Evolutionary conservation across 2,888 invertebrate species (phyloP).

Genomic region (Serrognathus titanus): DNA sequence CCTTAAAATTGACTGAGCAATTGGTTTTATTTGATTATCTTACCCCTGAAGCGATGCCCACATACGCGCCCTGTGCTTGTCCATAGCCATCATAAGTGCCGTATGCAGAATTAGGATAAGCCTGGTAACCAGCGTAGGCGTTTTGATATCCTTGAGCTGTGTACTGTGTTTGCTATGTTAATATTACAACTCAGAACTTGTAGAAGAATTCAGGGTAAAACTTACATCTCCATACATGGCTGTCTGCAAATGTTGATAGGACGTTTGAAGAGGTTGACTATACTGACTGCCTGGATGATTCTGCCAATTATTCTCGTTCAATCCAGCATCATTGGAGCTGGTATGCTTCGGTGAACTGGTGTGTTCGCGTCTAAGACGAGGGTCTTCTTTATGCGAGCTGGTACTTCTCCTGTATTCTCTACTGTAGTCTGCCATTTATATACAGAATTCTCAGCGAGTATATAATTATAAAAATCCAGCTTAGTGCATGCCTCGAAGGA

Average conservation of each 20-base stretch:
- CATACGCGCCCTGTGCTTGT: constrained; percentile 21
- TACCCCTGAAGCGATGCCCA: constrained; percentile 18
- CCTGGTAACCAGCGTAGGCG: constrained; percentile 22
- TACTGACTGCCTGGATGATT: constrained; percentile 19
- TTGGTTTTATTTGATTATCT: constrained; percentile 7
- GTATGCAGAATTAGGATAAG: constrained; percentile 19
- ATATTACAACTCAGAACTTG: neutral
- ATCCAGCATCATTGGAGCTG: constrained; percentile 10
- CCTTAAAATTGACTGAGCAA: neutral
- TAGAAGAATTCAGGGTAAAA: neutral
- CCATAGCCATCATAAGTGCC: constrained; percentile 23
- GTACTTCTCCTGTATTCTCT: constrained; percentile 19
- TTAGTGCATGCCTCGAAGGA: too few relatives aligned
- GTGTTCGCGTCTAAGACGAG: constrained; percentile 24
- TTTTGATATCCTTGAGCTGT: constrained; percentile 22
- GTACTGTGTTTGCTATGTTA: constrained; percentile 24
- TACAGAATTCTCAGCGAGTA: neutral
- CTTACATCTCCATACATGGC: constrained; percentile 27
- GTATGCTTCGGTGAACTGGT: constrained; percentile 8
- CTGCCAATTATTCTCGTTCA: constrained; percentile 21
- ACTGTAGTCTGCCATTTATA: constrained; percentile 20
- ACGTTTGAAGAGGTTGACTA: constrained; percentile 22
- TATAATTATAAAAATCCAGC: too few relatives aligned
- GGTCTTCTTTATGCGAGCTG: constrained; percentile 22
- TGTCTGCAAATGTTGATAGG: constrained; percentile 26